These are phyloP conservation scores for Heliconius hewitsoni DNA, from an alignment of 1,140 invertebrate genomes.

Conservation along the genomic window DNA sequence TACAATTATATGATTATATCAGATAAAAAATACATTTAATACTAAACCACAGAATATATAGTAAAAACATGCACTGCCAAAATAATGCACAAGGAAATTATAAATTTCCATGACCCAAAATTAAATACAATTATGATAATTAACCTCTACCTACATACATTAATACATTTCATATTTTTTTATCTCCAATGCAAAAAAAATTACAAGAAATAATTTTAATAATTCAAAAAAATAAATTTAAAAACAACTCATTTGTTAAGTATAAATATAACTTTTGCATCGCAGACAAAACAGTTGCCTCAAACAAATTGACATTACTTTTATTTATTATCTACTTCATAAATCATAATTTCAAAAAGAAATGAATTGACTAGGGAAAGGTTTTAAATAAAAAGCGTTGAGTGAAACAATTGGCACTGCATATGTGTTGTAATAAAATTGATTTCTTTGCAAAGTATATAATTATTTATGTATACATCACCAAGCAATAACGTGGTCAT, in stretches of 20 bases:
- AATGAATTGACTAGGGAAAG: constrained; percentile 21
- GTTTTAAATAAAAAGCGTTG: background rate
- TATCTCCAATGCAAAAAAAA: constrained; percentile 7
- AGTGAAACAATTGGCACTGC: background rate
- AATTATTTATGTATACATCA: background rate
- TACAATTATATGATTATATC: constrained; percentile 9
- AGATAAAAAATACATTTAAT: constrained; percentile 2
- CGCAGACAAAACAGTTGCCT: background rate
- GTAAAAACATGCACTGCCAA: background rate
- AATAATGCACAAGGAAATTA: background rate
- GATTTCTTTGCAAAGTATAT: background rate
- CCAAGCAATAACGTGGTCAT: background rate
- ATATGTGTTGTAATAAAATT: background rate
- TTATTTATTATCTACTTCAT: constrained; percentile 12
- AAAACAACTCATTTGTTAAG: background rate
- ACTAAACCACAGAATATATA: background rate
- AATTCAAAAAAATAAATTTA: background rate
- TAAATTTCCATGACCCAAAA: background rate
- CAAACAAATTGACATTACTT: constrained; percentile 21
- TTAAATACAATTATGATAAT: background rate
- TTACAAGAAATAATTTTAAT: background rate
- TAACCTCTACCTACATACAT: background rate
- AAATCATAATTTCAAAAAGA: constrained; percentile 9
- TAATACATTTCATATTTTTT: background rate
- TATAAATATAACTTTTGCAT: constrained; percentile 1